Percentiles rank a stretch among this genome's conserved stretches.
phyloP scores from a whole-genome alignment of 2,797 vertebrate species.

The Coendou prehensilis region DNA sequence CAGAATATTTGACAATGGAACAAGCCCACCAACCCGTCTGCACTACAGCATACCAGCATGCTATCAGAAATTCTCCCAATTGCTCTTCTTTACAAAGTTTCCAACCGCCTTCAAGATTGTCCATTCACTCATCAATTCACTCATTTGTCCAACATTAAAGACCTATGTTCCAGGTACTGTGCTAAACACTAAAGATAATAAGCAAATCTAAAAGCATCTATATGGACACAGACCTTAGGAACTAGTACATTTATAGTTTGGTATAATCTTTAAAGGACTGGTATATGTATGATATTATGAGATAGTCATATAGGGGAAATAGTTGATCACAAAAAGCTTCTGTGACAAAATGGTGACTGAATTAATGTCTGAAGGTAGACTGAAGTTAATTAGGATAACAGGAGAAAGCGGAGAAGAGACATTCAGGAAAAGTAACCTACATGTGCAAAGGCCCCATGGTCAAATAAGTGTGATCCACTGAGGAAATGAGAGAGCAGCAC shows the following conservation, averaged over 20 bases:
- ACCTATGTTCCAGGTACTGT: neutral
- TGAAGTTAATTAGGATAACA: neutral
- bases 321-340: neutral
- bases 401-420: neutral
- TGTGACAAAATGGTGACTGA: neutral
- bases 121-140: neutral
- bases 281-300: neutral
- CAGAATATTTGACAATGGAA: neutral
- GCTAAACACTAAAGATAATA: neutral
- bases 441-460: neutral
- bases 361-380: neutral
- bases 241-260: neutral
- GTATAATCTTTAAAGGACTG: conserved; percentile 10
- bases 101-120: neutral
- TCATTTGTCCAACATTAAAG: neutral
- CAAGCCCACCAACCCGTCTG: neutral
- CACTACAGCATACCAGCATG: neutral
- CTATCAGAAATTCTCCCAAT: neutral
- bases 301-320: neutral
- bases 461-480: neutral
- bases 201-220: neutral
- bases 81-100: neutral
- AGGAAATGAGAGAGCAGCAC: neutral
- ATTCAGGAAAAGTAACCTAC: neutral
- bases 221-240: neutral